Percentiles rank a stretch among this genome's conserved stretches.
These are phyloP conservation scores for Phyllostomus discolor DNA, from an alignment of 2,113 vertebrate species.

Conservation along the genomic window DNA sequence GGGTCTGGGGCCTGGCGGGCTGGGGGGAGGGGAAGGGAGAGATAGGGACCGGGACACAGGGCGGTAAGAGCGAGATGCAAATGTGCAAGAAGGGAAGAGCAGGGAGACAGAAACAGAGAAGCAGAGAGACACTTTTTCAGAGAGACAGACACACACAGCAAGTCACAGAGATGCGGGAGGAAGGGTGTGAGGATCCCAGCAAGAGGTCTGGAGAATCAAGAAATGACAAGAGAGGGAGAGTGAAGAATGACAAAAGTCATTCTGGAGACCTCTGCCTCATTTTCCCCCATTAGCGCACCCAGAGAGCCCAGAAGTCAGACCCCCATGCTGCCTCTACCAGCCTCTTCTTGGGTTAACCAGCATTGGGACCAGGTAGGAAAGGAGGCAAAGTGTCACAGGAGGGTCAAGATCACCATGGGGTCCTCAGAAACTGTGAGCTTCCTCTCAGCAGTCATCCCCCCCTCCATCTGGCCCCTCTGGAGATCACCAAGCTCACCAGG, in stretches of 20 bases:
- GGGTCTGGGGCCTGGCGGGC: slow-evolving; percentile 22
- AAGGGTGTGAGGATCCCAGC: not conserved
- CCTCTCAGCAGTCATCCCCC: slow-evolving; percentile 2
- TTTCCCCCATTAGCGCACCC: not conserved
- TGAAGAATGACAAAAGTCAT: not conserved
- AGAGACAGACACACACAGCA: not conserved
- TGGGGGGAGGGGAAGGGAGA: slow-evolving; percentile 47
- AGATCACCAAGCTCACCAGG: slow-evolving; percentile 51
- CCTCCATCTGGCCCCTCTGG: slow-evolving; percentile 20
- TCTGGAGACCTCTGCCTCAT: slow-evolving; percentile 6
- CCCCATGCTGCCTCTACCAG: not conserved
- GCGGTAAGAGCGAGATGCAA: not conserved
- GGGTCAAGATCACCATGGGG: not conserved
- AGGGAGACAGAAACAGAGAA: not conserved
- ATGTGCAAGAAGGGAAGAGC: not conserved
- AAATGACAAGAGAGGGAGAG: not conserved
- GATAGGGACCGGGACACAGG: not conserved
- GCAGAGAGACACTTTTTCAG: not conserved
- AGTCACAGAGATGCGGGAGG: not conserved
- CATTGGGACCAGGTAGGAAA: not conserved
- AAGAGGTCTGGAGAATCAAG: not conserved
- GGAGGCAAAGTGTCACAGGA: not conserved
- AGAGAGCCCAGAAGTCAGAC: not conserved
- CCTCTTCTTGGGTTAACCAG: not conserved
- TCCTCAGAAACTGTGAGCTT: not conserved